A percentile compares a stretch with the other conserved stretches of the same genome.
Conservation (phyloP, 2,797 vertebrate genomes). For the Galagoides demidoff region DNA sequence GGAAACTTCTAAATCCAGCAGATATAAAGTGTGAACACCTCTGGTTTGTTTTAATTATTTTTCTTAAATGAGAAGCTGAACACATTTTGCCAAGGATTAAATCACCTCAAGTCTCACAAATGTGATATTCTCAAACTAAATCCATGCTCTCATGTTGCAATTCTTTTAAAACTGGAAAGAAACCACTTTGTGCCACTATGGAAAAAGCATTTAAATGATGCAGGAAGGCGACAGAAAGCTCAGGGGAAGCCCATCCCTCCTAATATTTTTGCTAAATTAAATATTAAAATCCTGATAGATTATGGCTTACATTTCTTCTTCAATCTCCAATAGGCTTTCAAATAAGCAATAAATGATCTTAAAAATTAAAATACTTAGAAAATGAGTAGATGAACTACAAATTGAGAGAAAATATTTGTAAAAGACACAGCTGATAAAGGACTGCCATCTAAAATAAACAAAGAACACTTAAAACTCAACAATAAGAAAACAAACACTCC, state of each 20-base stretch:
- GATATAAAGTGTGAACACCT: conserved; percentile 66
- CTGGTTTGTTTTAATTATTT: conserved; percentile 78
- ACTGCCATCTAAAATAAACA: not conserved
- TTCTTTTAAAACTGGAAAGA: conserved; percentile 34
- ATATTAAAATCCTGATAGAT: conserved; percentile 9
- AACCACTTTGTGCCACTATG: not conserved
- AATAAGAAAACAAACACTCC: not conserved
- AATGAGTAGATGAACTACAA: conserved; percentile 31
- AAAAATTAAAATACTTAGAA: conserved; percentile 45
- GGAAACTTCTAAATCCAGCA: conserved; percentile 73
- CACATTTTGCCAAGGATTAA: conserved; percentile 75
- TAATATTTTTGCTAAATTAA: conserved; percentile 45
- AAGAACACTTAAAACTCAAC: conserved; percentile 29
- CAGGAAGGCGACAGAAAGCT: not conserved
- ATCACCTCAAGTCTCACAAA: conserved; percentile 51
- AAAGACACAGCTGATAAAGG: not conserved
- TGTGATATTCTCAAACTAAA: conserved; percentile 65
- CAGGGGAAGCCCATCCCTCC: not conserved
- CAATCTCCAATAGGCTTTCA: conserved; percentile 20
- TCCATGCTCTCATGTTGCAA: conserved; percentile 34
- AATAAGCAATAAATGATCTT: conserved; percentile 7
- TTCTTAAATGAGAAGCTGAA: conserved; percentile 75
- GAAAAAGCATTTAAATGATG: conserved; percentile 28
- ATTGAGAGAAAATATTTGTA: not conserved
- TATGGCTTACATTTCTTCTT: conserved; percentile 54